Conservation (phyloP, 1,140 invertebrate species). For the Hormaphis cornu region DNA sequence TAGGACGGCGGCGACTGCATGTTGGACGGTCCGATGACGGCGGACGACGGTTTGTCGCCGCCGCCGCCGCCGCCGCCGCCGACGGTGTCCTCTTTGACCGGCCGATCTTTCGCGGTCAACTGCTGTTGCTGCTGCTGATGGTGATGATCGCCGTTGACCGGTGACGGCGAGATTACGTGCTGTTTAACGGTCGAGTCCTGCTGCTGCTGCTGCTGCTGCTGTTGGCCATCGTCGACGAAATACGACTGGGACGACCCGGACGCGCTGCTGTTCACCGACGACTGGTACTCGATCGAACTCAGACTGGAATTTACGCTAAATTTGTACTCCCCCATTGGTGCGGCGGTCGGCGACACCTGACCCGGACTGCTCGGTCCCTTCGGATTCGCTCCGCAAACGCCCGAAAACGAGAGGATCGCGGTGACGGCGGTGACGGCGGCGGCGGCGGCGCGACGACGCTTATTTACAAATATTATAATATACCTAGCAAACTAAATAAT, state of each 20-base stretch:
- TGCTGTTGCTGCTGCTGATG: too few species aligned
- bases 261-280: conserved; percentile 23
- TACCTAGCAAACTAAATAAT: too few species aligned
- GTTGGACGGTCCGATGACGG: conserved; percentile 3
- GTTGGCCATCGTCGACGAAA: conserved; percentile 8
- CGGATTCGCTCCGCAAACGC: too few species aligned
- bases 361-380: too few species aligned
- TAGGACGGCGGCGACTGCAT: conserved; percentile 24
- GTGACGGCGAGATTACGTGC: conserved; percentile 28
- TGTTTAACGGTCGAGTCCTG: conserved; percentile 8
- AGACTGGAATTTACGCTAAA: conserved; percentile 32
- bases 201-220: conserved; percentile 14
- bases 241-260: conserved; percentile 18
- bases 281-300: conserved; percentile 29
- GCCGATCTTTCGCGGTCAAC: background rate
- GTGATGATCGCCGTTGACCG: conserved; percentile 26
- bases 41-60: conserved; percentile 17
- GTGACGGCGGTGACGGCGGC: too few species aligned
- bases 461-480: too few species aligned
- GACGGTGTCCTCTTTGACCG: conserved; percentile 15
- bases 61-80: background rate
- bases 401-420: too few species aligned
- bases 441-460: too few species aligned
- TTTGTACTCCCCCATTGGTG: conserved; percentile 29
- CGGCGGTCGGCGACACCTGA: too few species aligned